A percentile compares a stretch with the other conserved stretches of the same genome.
phyloP scores from a whole-genome alignment of 2,113 vertebrate genomes.

The Ovis canadensis region DNA sequence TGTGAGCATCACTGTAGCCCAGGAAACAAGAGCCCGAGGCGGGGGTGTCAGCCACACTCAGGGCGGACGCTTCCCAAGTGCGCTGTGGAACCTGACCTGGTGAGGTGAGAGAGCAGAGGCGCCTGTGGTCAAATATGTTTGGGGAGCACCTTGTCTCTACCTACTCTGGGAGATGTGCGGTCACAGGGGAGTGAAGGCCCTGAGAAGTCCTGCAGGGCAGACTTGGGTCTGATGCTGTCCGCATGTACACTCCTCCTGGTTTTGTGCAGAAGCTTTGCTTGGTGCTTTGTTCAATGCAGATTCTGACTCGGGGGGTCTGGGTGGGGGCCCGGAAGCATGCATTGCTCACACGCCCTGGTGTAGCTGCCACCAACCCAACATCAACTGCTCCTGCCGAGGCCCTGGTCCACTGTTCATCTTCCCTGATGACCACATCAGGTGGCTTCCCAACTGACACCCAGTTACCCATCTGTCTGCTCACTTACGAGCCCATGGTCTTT shows the following conservation, averaged over 20 bases:
- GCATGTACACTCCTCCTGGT: rapidly evolving
- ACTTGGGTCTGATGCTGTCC: rapidly evolving
- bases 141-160: not conserved
- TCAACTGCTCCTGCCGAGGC: not conserved
- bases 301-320: not conserved
- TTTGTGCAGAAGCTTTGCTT: rapidly evolving
- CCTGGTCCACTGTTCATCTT: not conserved
- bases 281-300: not conserved
- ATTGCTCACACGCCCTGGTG: not conserved
- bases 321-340: not conserved
- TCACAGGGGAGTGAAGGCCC: not conserved
- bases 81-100: not conserved
- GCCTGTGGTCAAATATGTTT: not conserved
- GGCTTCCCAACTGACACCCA: not conserved
- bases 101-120: not conserved
- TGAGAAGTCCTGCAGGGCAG: not conserved
- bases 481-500: rapidly evolving
- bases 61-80: no score
- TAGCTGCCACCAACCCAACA: not conserved
- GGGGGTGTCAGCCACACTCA: not conserved
- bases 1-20: not conserved
- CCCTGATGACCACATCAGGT: not conserved
- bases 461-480: rapidly evolving
- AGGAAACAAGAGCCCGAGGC: not conserved
- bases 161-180: rapidly evolving